A percentile compares a stretch with the other conserved stretches of the same genome.
Evolutionary conservation across 2,888 invertebrate species (phyloP).

Genomic region (Tenodera sinensis): DNA sequence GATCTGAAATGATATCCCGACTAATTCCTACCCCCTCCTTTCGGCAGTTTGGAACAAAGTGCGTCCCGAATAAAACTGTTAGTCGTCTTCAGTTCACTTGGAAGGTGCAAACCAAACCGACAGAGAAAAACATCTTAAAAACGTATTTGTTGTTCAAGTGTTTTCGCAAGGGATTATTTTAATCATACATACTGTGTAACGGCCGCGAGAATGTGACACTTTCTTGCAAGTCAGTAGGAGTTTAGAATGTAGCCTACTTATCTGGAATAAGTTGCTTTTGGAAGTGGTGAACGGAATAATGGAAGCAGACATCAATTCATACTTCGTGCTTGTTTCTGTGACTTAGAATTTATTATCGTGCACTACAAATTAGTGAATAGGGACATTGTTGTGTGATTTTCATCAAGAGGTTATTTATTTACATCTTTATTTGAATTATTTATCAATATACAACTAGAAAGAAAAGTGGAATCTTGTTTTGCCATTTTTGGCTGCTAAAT

Average conservation of each 20-base stretch:
- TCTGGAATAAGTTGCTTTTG: too few species aligned
- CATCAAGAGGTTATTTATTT: too few species aligned
- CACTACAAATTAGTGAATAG: too few species aligned
- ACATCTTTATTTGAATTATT: too few species aligned
- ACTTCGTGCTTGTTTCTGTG: too few species aligned
- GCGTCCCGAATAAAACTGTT: not conserved
- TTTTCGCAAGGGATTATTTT: not conserved
- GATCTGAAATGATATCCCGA: not conserved
- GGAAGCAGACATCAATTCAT: too few species aligned
- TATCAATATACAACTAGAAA: not conserved
- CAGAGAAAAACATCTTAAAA: not conserved
- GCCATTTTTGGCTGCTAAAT: not conserved
- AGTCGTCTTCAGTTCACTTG: not conserved
- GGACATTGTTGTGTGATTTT: too few species aligned
- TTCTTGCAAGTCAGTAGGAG: not conserved
- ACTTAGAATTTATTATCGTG: too few species aligned
- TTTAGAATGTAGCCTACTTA: too few species aligned
- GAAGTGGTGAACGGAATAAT: too few species aligned
- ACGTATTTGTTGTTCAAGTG: not conserved
- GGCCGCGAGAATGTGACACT: not conserved
- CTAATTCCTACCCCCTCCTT: not conserved
- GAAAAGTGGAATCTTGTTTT: not conserved
- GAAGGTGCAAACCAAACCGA: not conserved
- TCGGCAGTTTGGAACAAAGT: not conserved
- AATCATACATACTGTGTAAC: too few species aligned